Conservation (phyloP, 2,797 vertebrate genomes). For the Microctenopoma lineatum region DNA sequence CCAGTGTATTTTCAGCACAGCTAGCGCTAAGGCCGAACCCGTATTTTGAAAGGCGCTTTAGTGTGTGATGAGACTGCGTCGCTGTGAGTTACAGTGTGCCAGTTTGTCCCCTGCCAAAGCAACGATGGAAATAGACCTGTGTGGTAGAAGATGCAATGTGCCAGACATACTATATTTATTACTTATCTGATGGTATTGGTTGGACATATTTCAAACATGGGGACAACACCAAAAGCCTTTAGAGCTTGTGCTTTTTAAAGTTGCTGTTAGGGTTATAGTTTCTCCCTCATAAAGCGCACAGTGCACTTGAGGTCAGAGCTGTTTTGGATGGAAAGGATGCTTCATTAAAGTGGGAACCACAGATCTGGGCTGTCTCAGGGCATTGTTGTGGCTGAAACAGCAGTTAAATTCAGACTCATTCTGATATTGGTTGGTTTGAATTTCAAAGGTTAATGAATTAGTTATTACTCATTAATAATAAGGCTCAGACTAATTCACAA, state of each 20-base stretch:
- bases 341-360: background rate
- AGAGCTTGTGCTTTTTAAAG: conserved; percentile 15
- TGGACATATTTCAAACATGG: conserved; percentile 13
- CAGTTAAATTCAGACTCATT: background rate
- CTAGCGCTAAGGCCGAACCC: conserved; percentile 43
- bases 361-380: no score
- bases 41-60: conserved; percentile 63
- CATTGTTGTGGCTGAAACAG: background rate
- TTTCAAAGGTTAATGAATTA: background rate
- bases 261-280: conserved; percentile 23
- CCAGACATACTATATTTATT: conserved; percentile 24
- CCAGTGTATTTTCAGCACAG: conserved; percentile 54
- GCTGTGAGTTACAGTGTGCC: conserved; percentile 17
- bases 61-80: conserved; percentile 38
- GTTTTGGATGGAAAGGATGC: background rate
- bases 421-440: no score
- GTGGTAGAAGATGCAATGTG: conserved; percentile 13
- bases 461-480: background rate
- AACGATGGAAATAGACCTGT: conserved; percentile 33
- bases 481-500: no score
- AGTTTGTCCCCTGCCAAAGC: conserved; percentile 25
- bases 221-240: conserved; percentile 1
- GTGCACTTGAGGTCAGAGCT: conserved; percentile 6
- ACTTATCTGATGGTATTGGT: conserved; percentile 25
- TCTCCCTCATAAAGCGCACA: background rate